Base-by-base conservation (phyloP, 2,797 vertebrate genomes). In the Bradypodion ventrale region DNA sequence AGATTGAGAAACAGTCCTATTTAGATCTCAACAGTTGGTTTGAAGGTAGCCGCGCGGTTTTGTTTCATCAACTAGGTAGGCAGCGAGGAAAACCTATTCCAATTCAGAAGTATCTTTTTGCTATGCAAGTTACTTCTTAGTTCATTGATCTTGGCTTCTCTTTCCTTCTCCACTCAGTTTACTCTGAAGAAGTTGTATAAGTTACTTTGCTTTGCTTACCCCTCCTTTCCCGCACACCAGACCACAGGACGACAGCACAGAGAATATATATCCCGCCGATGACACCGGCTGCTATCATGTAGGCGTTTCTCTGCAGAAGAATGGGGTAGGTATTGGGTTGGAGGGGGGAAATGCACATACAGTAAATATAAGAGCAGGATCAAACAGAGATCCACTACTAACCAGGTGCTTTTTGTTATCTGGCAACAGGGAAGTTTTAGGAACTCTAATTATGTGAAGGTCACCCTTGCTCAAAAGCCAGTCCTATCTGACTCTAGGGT, bases 221-320 rank as follows among this genome's bases (percentile, higher is more conserved):
- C 96, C 97, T 95, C 86, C 91, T 95, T 86, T 99, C 98, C 89
- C 85, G 95, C 35, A 99, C 98, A 0, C 98, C 98, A 25, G 97
- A 78, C 13, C 95, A 95, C 76, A 99, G 90, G 87, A 98, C 89
- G 6, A 91, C 1, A 0, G 98, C 97, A 8, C 98, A 99, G 83
- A 98, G 27, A 68, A 99, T 0, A 29, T 99, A 99, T 92, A 99
- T 97, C 44, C 95, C 91, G 79, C 94, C 95, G 21, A 99, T 98
- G 92, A 97, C 97, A 0, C 96, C 97, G 0, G 98, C 98, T 0
- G 98, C 97, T 0, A 97, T 89, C 96, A 98, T 92, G 94, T 99
- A 99, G 0, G 98, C 97, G 0, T 94, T 94, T 93, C 96, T 98
- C 98, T 99, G 92, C 2, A 75, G 75, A 78, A 59, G 84, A 19